Base-by-base conservation (phyloP, 2,113 vertebrate genomes). In the Nothocercus julius region DNA sequence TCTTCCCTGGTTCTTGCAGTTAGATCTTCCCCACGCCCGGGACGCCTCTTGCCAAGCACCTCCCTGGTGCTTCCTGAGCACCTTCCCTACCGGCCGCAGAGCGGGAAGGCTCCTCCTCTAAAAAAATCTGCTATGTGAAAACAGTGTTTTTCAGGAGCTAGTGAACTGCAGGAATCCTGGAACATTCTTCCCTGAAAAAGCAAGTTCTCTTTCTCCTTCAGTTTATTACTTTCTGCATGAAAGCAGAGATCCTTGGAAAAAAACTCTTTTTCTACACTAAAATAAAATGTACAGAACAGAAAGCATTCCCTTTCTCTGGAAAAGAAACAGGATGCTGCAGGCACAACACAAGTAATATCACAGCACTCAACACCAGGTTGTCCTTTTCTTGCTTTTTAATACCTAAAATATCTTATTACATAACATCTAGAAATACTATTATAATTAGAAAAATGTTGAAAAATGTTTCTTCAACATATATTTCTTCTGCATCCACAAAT, bases 251-350 rank as follows among this genome's bases (percentile, higher is more conserved):
- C 66, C 58, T 94, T 94, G 95, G 95, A 92, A 86, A 93, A 93
- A 93, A 86, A 78, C 69, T 93, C 47, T 90, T 94, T 80, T 90
- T 49, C 77, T 62, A 84, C 62, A 44, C 80, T 2, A 73, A 95
- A 94, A 95, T 92, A 95, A 93, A 95, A 94, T 95, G 95, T 95
- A 94, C 95, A 78, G 85, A 95, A 95, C 83, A 94, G 86, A 84
- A 94, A 95, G 56, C 45, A 82, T 63, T 84, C 85, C 81, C 80
- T 86, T 92, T 92, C 93, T 81, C 44, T 68, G 83, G 92, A 92
- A 92, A 92, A 64, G 72, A 90, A 92, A 70, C 13, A 75, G 85
- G 61, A 94, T 24, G 13, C 15, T 81, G 36, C 27, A 94, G 85
- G 93, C 56, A 64, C 30, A 42, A 88, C 93, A 92, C 74, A 95